Evolutionary conservation across 2,888 invertebrate species (phyloP), one percentile per base, ranked within the genome.

Genomic region (Sphecodes monilicornis): DNA sequence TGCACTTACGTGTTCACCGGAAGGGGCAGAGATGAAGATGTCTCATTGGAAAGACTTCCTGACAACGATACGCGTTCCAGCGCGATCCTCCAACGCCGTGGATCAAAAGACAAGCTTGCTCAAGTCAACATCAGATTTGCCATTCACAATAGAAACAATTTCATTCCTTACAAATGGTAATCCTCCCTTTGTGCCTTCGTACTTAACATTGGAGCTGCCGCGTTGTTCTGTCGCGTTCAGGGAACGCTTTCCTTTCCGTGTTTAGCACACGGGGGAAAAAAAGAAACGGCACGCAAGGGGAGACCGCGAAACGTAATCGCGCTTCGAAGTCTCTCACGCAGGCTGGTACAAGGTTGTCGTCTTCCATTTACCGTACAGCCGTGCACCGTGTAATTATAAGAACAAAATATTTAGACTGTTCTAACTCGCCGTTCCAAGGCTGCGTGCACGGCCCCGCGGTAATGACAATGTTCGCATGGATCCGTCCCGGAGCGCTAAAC

Each of bases 381-480:
- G 69, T 80, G 87, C 84, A 84, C 87, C 86, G 76, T 90, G 76
- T 81, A 88, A 89, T 89, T 89, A 90, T 79, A 89, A 83, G 84
- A 89, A 86, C 89, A 86, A 91, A 91, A 91, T 91, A 86, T 90
- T 92, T 91, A 88, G 87, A 87, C 86, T 81, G 78, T 82, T 76
- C 81, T 84, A 76, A 75, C 84, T 73, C 72, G 41, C 64, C 57
- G 41, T 29, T 70, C 50, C 76, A 69, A 71, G 60, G 64, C 82
- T 72, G 73, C 74, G 57, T 78, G 60, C 43, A 36, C 71, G 16
- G 64, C 36, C 29, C 39, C 68, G 39, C 54, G 68, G 10, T n/a
- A 76, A 78, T 57, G 54, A 46, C 66, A 68, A 50, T 46, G 66
- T 71, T 80, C 75, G n/a, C 70, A 66, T 46, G 54, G 64, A 85